Evolutionary conservation across 2,888 invertebrate species (phyloP), one percentile per base, ranked within the genome.

Genomic region (Eristalis pertinax): DNA sequence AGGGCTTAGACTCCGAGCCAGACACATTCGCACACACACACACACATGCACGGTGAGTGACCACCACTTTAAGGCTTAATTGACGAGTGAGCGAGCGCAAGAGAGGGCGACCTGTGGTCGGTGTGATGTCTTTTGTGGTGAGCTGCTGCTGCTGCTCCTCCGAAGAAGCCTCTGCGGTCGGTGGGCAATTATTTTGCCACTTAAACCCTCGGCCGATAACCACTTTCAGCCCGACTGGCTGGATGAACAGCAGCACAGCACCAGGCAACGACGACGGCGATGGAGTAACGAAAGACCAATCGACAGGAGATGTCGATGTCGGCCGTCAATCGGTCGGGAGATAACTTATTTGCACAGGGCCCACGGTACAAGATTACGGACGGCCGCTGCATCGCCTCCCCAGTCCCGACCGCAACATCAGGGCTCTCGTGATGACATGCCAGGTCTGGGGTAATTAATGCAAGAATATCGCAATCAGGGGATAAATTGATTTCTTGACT

Each of bases 331-430:
- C 80, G 79, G 72, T 26, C 73, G 26, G 76, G 80, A 84, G 87
- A 87, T 87, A 87, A 87, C 87, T 84, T 87, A 87, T 84, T 87
- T 80, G 84, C 87, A 87, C 87, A 84, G 73, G 75, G 63, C 60
- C 74, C 69, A 19, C 4, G 56, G 64, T 41, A 77, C 85, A 75
- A 73, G 82, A 73, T 77, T 82, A 56, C 41, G 62, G 77, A 65
- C 86, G 70, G 10, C n/a, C 64, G 56, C 60, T 10, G 7, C 60
- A 10, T 0, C 19, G n/a, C 26, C 11, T 22, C 58, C 32, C n/a
- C n/a, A n/a, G n/a, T n/a, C n/a, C n/a, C n/a, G n/a, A n/a, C 32
- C 68, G 26, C 76, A 43, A 60, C 70, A 58, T n/a, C 69, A 76
- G 76, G 73, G 72, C 73, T 63, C 78, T 74, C 83, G 75, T 80